Evolutionary conservation across 2,797 vertebrate species (phyloP).

Genomic region (Crax fasciolata): DNA sequence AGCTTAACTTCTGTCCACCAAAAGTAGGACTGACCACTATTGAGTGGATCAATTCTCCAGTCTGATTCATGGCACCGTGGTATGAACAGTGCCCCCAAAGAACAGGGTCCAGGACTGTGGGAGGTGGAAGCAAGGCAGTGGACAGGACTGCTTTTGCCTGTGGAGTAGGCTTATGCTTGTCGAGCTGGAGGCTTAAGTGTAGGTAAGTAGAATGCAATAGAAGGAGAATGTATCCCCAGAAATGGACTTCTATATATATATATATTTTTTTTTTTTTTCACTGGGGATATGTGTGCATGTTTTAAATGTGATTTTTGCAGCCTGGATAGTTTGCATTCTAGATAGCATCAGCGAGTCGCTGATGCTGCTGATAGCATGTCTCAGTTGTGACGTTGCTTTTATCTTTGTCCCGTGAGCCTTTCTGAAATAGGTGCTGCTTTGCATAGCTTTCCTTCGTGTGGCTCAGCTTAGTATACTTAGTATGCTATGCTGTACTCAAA

Average conservation of each 20-base stretch:
- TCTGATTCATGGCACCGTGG: not conserved
- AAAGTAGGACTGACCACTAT: not conserved
- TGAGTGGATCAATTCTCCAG: not conserved
- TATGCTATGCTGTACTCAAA: not conserved
- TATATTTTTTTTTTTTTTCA: not conserved
- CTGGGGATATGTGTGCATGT: not conserved
- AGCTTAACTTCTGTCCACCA: not conserved
- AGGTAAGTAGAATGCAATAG: conserved; percentile 4
- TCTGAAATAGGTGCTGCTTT: not conserved
- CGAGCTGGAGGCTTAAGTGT: not conserved
- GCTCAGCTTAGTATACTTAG: not conserved
- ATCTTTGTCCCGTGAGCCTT: not conserved
- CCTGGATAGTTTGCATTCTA: not conserved
- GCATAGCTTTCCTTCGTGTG: not conserved
- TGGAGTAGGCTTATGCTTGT: not conserved
- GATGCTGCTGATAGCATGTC: not conserved
- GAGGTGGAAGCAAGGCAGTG: not conserved
- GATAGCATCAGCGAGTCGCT: conserved; percentile 1
- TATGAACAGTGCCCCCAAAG: not conserved
- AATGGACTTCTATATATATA: not conserved
- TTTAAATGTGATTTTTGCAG: not conserved
- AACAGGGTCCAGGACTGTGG: not conserved
- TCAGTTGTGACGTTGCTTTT: conserved; percentile 12
- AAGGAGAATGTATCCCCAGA: not conserved
- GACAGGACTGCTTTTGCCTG: not conserved